phyloP scores from a whole-genome alignment of 2,113 vertebrate species.

The Pimephales promelas region DNA sequence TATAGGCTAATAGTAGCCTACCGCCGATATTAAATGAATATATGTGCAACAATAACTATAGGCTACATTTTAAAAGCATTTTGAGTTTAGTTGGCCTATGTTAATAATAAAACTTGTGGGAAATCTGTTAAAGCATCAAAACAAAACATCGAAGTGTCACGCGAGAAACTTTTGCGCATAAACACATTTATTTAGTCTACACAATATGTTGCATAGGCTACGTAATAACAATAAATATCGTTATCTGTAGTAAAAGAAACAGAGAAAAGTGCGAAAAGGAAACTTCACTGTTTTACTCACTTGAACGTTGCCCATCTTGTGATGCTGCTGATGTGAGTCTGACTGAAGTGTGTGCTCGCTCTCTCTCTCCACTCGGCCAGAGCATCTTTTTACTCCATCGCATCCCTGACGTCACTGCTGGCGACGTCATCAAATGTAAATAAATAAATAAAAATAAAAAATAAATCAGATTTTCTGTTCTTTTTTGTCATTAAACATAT shows the following conservation, averaged over 20 bases:
- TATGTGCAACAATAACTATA: not conserved
- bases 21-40: not conserved
- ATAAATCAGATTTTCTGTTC: not conserved
- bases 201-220: not conserved
- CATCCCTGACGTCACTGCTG: constrained; percentile 42
- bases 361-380: not conserved
- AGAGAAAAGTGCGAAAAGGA: not conserved
- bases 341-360: not conserved
- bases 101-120: not conserved
- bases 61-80: not conserved
- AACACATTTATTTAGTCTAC: not conserved
- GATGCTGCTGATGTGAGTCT: not conserved
- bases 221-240: not conserved
- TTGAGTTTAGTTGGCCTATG: not conserved
- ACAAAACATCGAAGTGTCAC: not conserved
- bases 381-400: constrained; percentile 25
- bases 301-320: constrained; percentile 77
- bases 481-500: not conserved
- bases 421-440: not conserved
- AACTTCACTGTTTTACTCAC: constrained; percentile 59
- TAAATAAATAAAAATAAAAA: too few relatives aligned
- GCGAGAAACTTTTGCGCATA: not conserved
- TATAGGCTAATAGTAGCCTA: not conserved
- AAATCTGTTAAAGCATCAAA: not conserved
- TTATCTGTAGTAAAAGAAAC: not conserved